A percentile compares a stretch with the other conserved stretches of the same genome.
Conservation (phyloP, 1,140 invertebrate genomes). For the Rhyacophila brunnea region DNA sequence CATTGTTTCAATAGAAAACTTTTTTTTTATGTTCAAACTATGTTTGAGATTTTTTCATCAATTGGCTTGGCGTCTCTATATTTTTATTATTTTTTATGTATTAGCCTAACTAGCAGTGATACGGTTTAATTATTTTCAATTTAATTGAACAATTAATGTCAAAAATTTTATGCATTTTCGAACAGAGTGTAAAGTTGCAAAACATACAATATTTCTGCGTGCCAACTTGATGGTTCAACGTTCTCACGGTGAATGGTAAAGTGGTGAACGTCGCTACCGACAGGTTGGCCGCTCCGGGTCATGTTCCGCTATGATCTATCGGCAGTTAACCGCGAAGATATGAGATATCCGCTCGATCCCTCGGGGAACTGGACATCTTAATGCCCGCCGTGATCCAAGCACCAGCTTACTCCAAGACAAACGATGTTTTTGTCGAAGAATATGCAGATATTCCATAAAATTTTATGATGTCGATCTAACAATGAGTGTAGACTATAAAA, state of each 20-base stretch:
- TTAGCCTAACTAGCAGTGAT: too few species aligned
- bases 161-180: not conserved
- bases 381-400: not conserved
- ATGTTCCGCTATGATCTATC: slow-evolving; percentile 22
- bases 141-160: too few species aligned
- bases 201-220: too few species aligned
- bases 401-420: slow-evolving; percentile 1
- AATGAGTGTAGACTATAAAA: too few species aligned
- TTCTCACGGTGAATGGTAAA: slow-evolving; percentile 7
- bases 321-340: slow-evolving; percentile 10
- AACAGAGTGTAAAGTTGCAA: not conserved
- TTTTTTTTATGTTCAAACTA: too few species aligned
- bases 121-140: too few species aligned
- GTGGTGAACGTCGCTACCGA: slow-evolving; percentile 13
- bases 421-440: slow-evolving; percentile 7
- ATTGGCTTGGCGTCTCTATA: too few species aligned
- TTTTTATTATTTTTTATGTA: too few species aligned
- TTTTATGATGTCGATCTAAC: too few species aligned
- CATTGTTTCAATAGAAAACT: too few species aligned
- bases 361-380: slow-evolving; percentile 14
- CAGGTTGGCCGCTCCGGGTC: slow-evolving; percentile 2
- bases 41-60: too few species aligned
- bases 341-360: slow-evolving; percentile 1
- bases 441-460: not conserved
- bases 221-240: too few species aligned